Base-by-base conservation (phyloP, 2,888 invertebrate genomes). In the Pyrochroa serraticornis region DNA sequence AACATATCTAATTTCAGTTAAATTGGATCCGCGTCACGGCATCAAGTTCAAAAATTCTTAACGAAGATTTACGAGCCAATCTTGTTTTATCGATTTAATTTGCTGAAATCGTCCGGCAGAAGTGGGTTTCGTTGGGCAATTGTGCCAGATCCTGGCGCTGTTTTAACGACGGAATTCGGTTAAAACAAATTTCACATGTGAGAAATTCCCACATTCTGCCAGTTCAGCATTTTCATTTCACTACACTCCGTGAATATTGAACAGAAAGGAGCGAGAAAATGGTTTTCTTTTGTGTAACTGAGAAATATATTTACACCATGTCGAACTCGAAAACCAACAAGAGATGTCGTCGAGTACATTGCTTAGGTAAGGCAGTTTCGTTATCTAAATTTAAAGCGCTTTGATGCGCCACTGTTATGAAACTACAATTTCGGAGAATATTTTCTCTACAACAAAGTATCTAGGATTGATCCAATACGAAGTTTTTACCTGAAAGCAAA, bases 181-280 rank as follows among this genome's bases (percentile, higher is more conserved):
- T 42, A 44, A 22, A 38, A 42, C 34, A 51, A 44, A 51, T 45
- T 43, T 44, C 10, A 38, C 42, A 48, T 52, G 46, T 55, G 62
- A 10, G 51, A 53, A 54, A 43, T 57, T 61, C 47, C 47, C 47
- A 56, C 55, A 56, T 58, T 48, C 44, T 41, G 42, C 47, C 50
- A 46, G 42, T 50, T 52, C 49, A 52, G 48, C 52, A 48, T 54
- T 47, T 45, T 45, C 49, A 33, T 52, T 51, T 46, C 22, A 39
- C 34, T 52, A 31, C 47, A 36, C 49, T 39, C 13, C 35, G 32
- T 58, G 62, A 62, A 62, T 62, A 62, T 48, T 62, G 58, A 62
- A 49, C 48, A 52, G 51, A 31, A 43, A 41, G 9, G 8, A 13
- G 8, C 10, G 8, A 31, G 42, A 52, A 52, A 52, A 56, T 46